phyloP scores from a whole-genome alignment of 2,113 vertebrate genomes.

The Corythaeola cristata region DNA sequence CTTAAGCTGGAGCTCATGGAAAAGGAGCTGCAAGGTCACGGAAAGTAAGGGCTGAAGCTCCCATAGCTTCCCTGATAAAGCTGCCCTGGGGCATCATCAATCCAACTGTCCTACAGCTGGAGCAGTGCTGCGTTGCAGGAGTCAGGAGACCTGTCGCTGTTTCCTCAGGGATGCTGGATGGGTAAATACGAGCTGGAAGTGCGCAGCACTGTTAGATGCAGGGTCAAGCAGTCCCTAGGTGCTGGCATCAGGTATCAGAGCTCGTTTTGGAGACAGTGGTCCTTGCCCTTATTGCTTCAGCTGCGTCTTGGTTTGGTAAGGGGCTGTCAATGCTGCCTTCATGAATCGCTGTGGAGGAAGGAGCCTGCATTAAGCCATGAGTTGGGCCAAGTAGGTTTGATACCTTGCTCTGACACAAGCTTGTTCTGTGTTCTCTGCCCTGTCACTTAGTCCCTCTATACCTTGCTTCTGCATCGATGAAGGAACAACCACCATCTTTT shows the following conservation, averaged over 20 bases:
- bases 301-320: background rate
- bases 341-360: background rate
- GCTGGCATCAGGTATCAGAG: background rate
- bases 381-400: background rate
- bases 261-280: background rate
- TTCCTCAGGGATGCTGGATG: background rate
- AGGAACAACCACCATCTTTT: background rate
- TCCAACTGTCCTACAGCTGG: background rate
- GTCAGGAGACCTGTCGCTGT: rapidly evolving
- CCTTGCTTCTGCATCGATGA: background rate
- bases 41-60: background rate
- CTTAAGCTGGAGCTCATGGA: background rate
- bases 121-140: rapidly evolving
- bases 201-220: background rate
- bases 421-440: background rate
- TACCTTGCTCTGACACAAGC: background rate
- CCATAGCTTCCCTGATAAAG: rapidly evolving
- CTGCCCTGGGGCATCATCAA: background rate
- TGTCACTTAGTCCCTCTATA: background rate
- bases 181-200: background rate
- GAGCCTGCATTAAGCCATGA: rapidly evolving
- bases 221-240: background rate
- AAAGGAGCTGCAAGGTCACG: background rate
- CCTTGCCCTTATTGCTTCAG: background rate
- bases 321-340: background rate